Base-by-base conservation (phyloP, 2,797 vertebrate species). In the Anomalospiza imberbis region DNA sequence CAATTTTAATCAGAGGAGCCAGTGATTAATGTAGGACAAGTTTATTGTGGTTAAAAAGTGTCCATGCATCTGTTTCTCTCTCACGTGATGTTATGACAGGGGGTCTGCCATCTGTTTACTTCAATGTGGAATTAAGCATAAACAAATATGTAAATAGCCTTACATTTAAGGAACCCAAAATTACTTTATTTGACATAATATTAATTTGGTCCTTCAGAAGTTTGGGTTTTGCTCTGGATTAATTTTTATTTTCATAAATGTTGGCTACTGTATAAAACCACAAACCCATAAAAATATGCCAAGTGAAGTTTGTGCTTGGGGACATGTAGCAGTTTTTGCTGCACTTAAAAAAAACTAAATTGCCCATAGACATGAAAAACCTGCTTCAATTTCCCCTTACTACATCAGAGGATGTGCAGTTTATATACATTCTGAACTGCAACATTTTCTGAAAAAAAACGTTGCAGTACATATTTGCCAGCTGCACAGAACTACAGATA, bases 21-120 rank as follows among this genome's bases (percentile, higher is more conserved):
- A 66, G 20, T 80, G 48, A 54, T 92, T 47, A 85, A 53, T 81
- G 51, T 48, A 28, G 16, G 58, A 38, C 42, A 18, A 2, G 2
- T 31, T 87, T 85, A 40, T 62, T 91, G 47, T 81, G 24, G 24
- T 70, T 89, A 36, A 38, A 54, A 93, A 73, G 55, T 19, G 34
- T 83, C 57, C 10, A 9, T 72, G 58, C 68, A 77, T 92, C 63
- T 92, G 65, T 88, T 65, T 92, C 38, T 91, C 31, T 87, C 53
- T 72, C 65, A 70, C 1, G 0, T 85, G 82, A 58, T 89, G 18
- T 68, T 95, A 42, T 62, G 62, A 81, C 66, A 60, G 66, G 85
- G 93, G 82, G 44, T 88, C 82, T 89, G 62, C 89, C 94, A 88
- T 95, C 94, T 95, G 95, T 79, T 97, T 91, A 50, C 94, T 96